Percentiles rank a stretch among this genome's conserved stretches.
Conservation (phyloP, 2,888 invertebrate species). For the Coelinius sp. region DNA sequence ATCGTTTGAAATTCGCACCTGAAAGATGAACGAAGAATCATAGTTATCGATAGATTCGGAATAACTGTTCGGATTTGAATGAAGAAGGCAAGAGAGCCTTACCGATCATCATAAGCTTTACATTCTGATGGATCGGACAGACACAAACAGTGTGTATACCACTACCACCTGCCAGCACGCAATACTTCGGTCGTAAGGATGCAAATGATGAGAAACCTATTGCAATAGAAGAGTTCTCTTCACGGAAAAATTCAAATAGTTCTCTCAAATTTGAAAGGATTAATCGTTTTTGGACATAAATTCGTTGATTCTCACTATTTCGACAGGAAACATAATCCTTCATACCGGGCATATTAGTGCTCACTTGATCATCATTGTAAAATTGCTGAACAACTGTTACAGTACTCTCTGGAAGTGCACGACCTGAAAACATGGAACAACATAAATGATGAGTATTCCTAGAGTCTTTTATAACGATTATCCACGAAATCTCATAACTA, state of each 20-base stretch:
- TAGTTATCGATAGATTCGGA: no score
- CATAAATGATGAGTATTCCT: no score
- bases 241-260: not conserved
- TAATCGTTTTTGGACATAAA: slow-evolving; percentile 3
- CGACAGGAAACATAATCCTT: slow-evolving; percentile 15
- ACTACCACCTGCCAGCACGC: slow-evolving; percentile 36
- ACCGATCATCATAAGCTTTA: slow-evolving; percentile 39
- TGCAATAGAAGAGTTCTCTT: not conserved
- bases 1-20: not conserved
- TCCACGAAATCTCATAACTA: no score
- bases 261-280: slow-evolving; percentile 17
- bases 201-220: slow-evolving; percentile 39
- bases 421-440: no score
- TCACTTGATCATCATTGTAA: no score
- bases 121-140: slow-evolving; percentile 41
- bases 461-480: no score
- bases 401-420: not conserved
- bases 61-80: no score
- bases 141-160: slow-evolving; percentile 45
- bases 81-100: no score
- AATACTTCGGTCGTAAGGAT: slow-evolving; percentile 35
- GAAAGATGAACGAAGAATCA: not conserved
- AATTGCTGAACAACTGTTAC: not conserved
- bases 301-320: not conserved
- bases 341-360: not conserved